A percentile compares a stretch with the other conserved stretches of the same genome.
Conservation (phyloP, 2,888 invertebrate species). For the Aphrophora alni region DNA sequence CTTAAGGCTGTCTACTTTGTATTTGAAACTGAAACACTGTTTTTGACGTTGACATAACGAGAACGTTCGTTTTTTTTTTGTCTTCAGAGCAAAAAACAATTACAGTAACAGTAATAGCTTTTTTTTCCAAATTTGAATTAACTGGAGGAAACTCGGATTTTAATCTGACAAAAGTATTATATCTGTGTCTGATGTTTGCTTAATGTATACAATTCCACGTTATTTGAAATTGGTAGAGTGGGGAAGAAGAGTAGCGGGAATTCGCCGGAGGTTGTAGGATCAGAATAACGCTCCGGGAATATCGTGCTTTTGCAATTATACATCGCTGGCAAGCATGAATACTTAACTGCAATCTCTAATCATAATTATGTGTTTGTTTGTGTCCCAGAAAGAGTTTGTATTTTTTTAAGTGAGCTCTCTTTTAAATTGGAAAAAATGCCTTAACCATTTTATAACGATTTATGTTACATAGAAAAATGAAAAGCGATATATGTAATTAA, state of each 20-base stretch:
- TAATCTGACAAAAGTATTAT: not conserved
- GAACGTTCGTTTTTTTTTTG: not conserved
- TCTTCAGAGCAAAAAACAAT: not conserved
- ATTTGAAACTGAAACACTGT: conserved; percentile 1
- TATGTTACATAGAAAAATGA: no score
- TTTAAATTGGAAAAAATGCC: no score
- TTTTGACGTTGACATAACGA: conserved; percentile 5
- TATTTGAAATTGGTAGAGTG: not conserved
- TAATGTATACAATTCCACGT: not conserved
- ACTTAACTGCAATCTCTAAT: no score
- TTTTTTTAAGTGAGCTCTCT: no score
- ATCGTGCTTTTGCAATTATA: not conserved
- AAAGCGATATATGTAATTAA: no score
- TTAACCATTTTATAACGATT: no score
- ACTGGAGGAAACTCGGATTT: not conserved
- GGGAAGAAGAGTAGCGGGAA: not conserved
- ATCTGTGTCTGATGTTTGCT: not conserved
- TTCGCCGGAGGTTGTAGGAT: not conserved
- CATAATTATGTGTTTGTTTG: no score
- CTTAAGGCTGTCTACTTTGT: not conserved
- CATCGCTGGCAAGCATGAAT: no score
- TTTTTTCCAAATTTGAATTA: not conserved
- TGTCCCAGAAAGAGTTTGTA: no score
- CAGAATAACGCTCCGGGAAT: not conserved
- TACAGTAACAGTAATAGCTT: not conserved